A percentile compares a stretch with the other conserved stretches of the same genome.
phyloP scores from a whole-genome alignment of 2,797 vertebrate species.

The Coluber constrictor region DNA sequence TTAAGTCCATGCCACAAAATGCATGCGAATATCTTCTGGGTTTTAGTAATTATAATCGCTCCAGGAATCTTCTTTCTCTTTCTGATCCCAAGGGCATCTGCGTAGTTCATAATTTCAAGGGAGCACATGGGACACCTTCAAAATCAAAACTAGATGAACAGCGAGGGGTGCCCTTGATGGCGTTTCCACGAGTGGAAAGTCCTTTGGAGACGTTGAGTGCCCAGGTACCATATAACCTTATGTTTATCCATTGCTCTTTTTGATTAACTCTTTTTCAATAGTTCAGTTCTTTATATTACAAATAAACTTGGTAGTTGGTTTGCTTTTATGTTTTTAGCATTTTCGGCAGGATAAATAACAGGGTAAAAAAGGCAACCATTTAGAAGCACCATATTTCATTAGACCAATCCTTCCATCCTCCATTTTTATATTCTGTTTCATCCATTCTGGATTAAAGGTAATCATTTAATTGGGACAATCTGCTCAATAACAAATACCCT shows the following conservation, averaged over 20 bases:
- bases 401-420: not conserved
- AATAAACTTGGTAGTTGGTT: not conserved
- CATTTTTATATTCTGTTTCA: not conserved
- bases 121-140: conserved; percentile 77
- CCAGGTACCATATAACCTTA: conserved; percentile 78
- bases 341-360: not conserved
- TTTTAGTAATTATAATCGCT: not conserved
- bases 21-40: not conserved
- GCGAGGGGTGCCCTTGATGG: conserved; percentile 90
- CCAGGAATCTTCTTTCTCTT: not conserved
- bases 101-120: conserved; percentile 97
- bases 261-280: not conserved
- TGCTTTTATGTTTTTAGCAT: not conserved
- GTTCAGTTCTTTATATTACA: not conserved
- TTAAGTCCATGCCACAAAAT: not conserved
- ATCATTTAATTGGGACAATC: not conserved
- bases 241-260: not conserved
- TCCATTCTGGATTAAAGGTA: not conserved
- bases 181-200: conserved; percentile 95
- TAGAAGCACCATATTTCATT: not conserved
- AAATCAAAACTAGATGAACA: conserved; percentile 93
- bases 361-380: not conserved
- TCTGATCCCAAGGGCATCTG: conserved; percentile 82
- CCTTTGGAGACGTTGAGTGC: conserved; percentile 96
- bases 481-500: not conserved